Evolutionary conservation across 2,888 invertebrate species (phyloP).

Genomic region (Asteroscopus sphinx): DNA sequence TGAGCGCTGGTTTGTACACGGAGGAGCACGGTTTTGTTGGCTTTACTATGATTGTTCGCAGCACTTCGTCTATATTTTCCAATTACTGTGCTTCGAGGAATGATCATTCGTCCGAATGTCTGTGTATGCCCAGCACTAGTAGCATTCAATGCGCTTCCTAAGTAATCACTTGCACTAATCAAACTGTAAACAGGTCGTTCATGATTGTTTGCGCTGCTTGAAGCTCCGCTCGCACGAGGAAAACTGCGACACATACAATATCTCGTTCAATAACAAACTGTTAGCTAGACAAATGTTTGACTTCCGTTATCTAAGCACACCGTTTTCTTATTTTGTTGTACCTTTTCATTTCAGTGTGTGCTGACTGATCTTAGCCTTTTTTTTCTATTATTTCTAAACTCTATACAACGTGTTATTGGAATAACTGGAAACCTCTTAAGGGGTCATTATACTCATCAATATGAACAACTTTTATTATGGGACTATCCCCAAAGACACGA

Average conservation of each 20-base stretch:
- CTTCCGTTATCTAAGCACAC: constrained; percentile 38
- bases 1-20: no score
- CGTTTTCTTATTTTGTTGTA: constrained; percentile 26
- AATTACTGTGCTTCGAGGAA: no score
- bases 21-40: no score
- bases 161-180: constrained; percentile 28
- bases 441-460: no score
- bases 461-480: no score
- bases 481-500: no score
- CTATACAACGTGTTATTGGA: no score
- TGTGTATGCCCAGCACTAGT: no score
- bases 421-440: no score
- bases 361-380: constrained; percentile 10
- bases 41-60: no score
- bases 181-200: constrained; percentile 16
- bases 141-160: constrained; percentile 1
- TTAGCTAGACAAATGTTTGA: constrained; percentile 47
- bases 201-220: constrained; percentile 22
- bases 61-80: no score
- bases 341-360: constrained; percentile 10
- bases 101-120: no score
- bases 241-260: constrained; percentile 42
- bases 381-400: constrained; percentile 12
- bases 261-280: constrained; percentile 41
- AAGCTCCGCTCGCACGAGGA: constrained; percentile 19